Evolutionary conservation across 2,797 vertebrate genomes (phyloP).

Genomic region (Myotis daubentonii): DNA sequence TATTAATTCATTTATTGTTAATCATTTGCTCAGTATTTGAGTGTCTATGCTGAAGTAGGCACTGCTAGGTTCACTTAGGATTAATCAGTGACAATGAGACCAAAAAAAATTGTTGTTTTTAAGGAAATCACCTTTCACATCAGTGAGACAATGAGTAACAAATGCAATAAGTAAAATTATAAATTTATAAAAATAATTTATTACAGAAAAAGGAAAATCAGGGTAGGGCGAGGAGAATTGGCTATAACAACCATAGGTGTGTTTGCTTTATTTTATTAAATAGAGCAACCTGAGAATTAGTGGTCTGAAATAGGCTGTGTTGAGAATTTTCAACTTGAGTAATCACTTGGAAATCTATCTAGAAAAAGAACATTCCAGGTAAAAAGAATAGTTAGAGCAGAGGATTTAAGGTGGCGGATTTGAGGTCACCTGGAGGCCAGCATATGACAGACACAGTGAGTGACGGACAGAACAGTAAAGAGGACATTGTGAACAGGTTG

Average conservation of each 20-base stretch:
- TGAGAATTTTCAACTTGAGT: not conserved
- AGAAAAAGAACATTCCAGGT: not conserved
- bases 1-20: not conserved
- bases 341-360: not conserved
- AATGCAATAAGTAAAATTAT: not conserved
- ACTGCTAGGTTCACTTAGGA: not conserved
- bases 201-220: not conserved
- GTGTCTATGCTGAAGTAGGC: not conserved
- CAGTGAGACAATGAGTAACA: not conserved
- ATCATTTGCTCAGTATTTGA: not conserved
- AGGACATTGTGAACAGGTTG: not conserved
- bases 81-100: not conserved
- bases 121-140: not conserved
- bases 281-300: not conserved
- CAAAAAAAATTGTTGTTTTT: not conserved
- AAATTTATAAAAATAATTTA: not conserved
- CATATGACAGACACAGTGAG: not conserved
- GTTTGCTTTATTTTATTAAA: not conserved
- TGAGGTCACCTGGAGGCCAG: not conserved
- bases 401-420: not conserved
- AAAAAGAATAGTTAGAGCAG: not conserved
- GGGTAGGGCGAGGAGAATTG: not conserved
- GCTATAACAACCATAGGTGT: not conserved
- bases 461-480: not conserved
- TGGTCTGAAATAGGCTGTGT: not conserved